A percentile compares a stretch with the other conserved stretches of the same genome.
phyloP scores from a whole-genome alignment of 1,140 invertebrate species.

The Psix sp. region DNA sequence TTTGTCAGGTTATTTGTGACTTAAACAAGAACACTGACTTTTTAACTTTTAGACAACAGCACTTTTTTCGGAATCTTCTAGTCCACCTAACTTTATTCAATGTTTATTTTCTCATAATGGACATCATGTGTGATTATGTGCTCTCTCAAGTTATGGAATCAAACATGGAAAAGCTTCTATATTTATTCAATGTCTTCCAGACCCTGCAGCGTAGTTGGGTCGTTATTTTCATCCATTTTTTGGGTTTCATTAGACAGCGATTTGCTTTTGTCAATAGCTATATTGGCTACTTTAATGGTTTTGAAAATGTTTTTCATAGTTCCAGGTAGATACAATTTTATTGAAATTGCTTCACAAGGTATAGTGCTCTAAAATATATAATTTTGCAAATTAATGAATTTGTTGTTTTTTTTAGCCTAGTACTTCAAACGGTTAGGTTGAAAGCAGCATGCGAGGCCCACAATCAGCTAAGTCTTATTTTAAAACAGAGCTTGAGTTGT shows the following conservation, averaged over 20 bases:
- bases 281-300: too few relatives aligned
- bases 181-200: not conserved
- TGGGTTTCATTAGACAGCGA: too few relatives aligned
- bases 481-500: not conserved
- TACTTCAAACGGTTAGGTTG: not conserved
- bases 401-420: too few relatives aligned
- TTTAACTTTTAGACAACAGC: not conserved
- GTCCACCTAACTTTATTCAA: not conserved
- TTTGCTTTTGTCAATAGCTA: too few relatives aligned
- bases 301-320: too few relatives aligned
- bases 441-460: not conserved
- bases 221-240: too few relatives aligned
- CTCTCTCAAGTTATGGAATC: not conserved
- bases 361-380: too few relatives aligned
- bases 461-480: not conserved
- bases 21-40: not conserved
- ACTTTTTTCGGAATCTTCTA: not conserved
- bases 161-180: not conserved
- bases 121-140: not conserved
- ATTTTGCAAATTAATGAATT: too few relatives aligned
- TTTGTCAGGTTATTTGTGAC: not conserved
- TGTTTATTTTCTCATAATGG: not conserved
- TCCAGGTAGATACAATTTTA: too few relatives aligned
- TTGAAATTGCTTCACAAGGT: too few relatives aligned
- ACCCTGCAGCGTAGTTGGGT: not conserved